phyloP scores from a whole-genome alignment of 2,888 invertebrate species.

The Drosophila peninsularis region DNA sequence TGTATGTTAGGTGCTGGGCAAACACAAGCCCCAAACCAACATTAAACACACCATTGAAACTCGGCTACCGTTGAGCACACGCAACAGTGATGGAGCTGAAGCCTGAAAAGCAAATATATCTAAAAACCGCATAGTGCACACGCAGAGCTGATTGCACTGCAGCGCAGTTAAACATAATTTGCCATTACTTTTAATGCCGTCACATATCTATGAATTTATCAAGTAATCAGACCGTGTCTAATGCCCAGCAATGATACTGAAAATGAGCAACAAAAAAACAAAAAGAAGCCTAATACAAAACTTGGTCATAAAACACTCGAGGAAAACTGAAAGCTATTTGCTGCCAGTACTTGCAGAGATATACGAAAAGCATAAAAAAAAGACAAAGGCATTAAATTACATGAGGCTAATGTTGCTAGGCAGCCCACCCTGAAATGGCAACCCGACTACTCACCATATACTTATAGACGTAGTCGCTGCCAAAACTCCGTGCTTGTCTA shows the following conservation, averaged over 20 bases:
- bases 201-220: slow-evolving; percentile 75
- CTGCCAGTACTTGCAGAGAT: slow-evolving; percentile 45
- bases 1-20: not conserved
- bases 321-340: slow-evolving; percentile 41
- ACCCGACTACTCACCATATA: slow-evolving; percentile 35
- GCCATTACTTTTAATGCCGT: slow-evolving; percentile 59
- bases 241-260: slow-evolving; percentile 68
- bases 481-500: slow-evolving; percentile 33
- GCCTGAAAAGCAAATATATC: not conserved
- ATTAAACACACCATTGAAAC: slow-evolving; percentile 10
- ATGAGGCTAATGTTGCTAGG: slow-evolving; percentile 27
- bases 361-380: slow-evolving; percentile 51
- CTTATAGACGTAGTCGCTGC: slow-evolving; percentile 3
- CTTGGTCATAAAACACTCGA: slow-evolving; percentile 39
- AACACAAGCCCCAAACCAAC: not conserved
- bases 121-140: slow-evolving; percentile 1
- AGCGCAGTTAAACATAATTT: slow-evolving; percentile 43
- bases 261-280: slow-evolving; percentile 27
- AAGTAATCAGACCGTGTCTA: slow-evolving; percentile 77
- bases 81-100: not conserved
- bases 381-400: slow-evolving; percentile 73
- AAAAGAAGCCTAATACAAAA: slow-evolving; percentile 7
- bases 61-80: not conserved
- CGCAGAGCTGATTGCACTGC: slow-evolving; percentile 6
- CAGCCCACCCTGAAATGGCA: slow-evolving; percentile 20